Evolutionary conservation across 1,140 invertebrate genomes (phyloP).

Genomic region (Drosophila pseudoobscura): DNA sequence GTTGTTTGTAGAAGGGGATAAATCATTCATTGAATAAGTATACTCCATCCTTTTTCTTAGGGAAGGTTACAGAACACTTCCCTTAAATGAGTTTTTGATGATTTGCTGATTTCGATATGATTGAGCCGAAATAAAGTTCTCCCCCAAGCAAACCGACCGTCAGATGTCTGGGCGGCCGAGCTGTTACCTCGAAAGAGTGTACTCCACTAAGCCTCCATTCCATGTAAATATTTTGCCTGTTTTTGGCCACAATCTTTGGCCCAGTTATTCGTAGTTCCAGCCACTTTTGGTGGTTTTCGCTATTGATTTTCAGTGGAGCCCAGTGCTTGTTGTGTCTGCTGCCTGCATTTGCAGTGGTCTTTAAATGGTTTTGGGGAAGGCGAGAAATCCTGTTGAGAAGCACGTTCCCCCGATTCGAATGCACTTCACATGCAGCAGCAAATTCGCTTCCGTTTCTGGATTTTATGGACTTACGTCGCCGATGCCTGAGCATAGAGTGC

Average conservation of each 20-base stretch:
- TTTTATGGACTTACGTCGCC: slow-evolving; percentile 49
- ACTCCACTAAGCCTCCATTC: slow-evolving; percentile 1
- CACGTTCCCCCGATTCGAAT: slow-evolving; percentile 37
- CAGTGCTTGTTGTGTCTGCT: slow-evolving; percentile 32
- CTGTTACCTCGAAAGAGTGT: too few relatives aligned
- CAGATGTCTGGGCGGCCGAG: background rate
- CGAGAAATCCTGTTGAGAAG: slow-evolving; percentile 40
- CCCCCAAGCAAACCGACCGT: slow-evolving; percentile 24
- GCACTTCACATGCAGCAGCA: slow-evolving; percentile 45
- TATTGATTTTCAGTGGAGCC: slow-evolving; percentile 32
- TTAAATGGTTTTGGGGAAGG: slow-evolving; percentile 46
- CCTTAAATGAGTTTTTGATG: slow-evolving; percentile 70
- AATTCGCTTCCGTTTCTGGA: slow-evolving; percentile 42
- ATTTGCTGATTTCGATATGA: slow-evolving; percentile 67
- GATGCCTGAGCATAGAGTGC: slow-evolving; percentile 32
- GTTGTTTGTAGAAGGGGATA: too few relatives aligned
- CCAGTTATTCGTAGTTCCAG: slow-evolving; percentile 24
- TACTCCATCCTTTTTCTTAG: background rate
- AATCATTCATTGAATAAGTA: too few relatives aligned
- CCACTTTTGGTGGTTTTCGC: slow-evolving; percentile 10
- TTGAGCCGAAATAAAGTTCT: slow-evolving; percentile 38
- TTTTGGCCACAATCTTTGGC: slow-evolving; percentile 21
- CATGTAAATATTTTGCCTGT: slow-evolving; percentile 12
- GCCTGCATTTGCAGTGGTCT: slow-evolving; percentile 47
- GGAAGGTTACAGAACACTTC: slow-evolving; percentile 9